Evolutionary conservation across 2,888 invertebrate genomes (phyloP).

Genomic region (Cephus nigrinus): DNA sequence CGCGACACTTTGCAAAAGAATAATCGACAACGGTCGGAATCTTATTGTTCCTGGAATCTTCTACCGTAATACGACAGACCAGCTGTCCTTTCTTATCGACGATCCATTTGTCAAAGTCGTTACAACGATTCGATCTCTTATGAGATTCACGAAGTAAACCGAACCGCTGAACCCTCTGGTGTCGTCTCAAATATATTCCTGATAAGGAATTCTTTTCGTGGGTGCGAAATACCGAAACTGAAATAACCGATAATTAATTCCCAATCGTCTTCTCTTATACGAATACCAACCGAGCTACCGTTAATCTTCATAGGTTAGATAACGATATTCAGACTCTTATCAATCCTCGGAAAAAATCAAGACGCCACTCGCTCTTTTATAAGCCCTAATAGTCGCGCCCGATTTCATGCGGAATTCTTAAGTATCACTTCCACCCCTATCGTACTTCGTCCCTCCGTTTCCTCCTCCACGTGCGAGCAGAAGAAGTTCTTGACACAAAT

Average conservation of each 20-base stretch:
- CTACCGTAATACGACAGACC: too few species aligned
- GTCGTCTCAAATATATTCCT: background rate
- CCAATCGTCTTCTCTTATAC: background rate
- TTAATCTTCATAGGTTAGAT: background rate
- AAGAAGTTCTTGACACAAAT: conserved; percentile 55
- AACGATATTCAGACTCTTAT: background rate
- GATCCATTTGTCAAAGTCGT: too few species aligned
- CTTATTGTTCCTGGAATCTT: too few species aligned
- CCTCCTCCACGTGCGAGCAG: background rate
- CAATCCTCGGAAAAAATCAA: background rate
- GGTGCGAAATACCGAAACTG: background rate
- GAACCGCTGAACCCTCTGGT: background rate
- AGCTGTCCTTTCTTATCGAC: too few species aligned
- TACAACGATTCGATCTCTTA: too few species aligned
- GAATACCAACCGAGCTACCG: background rate
- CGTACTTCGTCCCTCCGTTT: background rate
- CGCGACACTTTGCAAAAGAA: too few species aligned
- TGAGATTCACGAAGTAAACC: background rate
- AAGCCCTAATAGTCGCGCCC: background rate
- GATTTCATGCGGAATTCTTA: background rate
- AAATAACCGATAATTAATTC: background rate
- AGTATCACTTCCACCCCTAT: background rate
- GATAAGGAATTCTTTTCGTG: background rate
- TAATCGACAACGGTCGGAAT: too few species aligned
- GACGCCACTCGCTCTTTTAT: background rate